A percentile compares a stretch with the other conserved stretches of the same genome.
phyloP scores from a whole-genome alignment of 2,113 vertebrate species.

The Passer domesticus region DNA sequence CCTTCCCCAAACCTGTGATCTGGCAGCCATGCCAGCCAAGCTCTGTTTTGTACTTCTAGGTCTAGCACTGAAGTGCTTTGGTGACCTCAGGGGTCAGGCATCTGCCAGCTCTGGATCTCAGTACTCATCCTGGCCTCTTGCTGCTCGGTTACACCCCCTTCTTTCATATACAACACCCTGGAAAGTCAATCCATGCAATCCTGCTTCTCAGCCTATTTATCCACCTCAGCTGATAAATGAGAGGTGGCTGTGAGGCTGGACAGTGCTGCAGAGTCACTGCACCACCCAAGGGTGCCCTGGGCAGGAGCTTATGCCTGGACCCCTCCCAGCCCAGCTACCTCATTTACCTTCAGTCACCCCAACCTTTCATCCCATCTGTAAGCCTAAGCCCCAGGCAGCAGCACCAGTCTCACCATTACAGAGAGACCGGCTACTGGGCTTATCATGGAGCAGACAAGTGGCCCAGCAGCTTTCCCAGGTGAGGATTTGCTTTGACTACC shows the following conservation, averaged over 20 bases:
- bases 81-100: not conserved
- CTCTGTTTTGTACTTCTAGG: not conserved
- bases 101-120: not conserved
- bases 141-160: not conserved
- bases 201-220: not conserved
- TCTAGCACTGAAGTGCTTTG: not conserved
- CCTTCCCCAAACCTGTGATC: not conserved
- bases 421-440: not conserved
- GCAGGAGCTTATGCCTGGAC: not conserved
- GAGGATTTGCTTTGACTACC: conserved; percentile 18
- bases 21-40: not conserved
- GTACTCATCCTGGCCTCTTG: not conserved
- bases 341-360: conserved; percentile 4
- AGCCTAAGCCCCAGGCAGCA: not conserved
- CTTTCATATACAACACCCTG: not conserved
- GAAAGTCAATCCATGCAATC: not conserved
- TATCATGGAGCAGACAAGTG: conserved; percentile 19
- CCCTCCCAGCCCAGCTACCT: not conserved
- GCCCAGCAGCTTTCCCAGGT: not conserved
- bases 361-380: conserved; percentile 5
- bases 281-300: not conserved
- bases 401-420: not conserved
- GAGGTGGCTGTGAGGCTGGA: not conserved
- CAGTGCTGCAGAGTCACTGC: not conserved
- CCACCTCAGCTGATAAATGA: not conserved